These are phyloP conservation scores for Diadegma fenestrale DNA, from an alignment of 2,888 invertebrate species.

Conservation along the genomic window DNA sequence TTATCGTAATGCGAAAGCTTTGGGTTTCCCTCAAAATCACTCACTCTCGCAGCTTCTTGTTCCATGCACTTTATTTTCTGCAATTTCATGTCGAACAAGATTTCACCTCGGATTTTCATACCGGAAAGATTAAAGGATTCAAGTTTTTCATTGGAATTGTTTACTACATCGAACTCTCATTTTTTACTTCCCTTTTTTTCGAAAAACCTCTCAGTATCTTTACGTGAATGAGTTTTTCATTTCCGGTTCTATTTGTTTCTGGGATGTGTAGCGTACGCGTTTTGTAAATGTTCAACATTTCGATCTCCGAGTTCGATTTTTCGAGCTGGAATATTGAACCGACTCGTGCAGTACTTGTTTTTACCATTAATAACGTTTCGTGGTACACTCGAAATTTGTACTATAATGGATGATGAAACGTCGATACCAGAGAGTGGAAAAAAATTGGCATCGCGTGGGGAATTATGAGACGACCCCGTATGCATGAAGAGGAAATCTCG, in stretches of 20 bases:
- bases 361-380: neutral
- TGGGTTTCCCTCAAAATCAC: conserved; percentile 7
- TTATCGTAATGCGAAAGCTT: conserved; percentile 36
- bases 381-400: neutral
- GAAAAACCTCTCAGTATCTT: neutral
- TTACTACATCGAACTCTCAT: neutral
- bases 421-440: conserved; percentile 5
- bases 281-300: neutral
- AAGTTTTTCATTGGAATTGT: neutral
- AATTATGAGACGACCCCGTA: neutral
- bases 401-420: neutral
- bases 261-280: neutral
- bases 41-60: neutral
- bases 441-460: neutral
- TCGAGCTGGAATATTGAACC: neutral
- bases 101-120: neutral
- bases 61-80: conserved; percentile 8
- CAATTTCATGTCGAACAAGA: neutral
- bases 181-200: neutral
- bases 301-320: neutral
- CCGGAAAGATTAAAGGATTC: neutral
- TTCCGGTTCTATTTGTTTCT: neutral
- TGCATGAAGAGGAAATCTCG: conserved; percentile 33
- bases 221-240: neutral
- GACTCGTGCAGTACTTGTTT: neutral